A percentile compares a stretch with the other conserved stretches of the same genome.
Evolutionary conservation across 2,113 vertebrate genomes (phyloP).

Genomic region (Seriola dumerili): DNA sequence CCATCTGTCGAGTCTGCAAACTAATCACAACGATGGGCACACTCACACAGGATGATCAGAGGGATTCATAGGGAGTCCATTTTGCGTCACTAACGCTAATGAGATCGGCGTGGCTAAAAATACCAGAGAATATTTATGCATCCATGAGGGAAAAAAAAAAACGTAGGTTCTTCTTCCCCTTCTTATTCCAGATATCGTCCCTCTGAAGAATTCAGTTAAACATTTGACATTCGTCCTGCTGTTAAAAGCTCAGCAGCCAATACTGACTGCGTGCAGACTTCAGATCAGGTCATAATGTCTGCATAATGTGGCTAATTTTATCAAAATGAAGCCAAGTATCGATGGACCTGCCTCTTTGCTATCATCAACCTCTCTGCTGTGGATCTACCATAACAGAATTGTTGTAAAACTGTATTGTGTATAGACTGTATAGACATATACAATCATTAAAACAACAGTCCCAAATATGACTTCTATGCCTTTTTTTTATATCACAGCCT

Average conservation of each 20-base stretch:
- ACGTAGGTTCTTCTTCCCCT: background rate
- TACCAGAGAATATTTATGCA: slow-evolving; percentile 31
- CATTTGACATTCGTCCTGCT: slow-evolving; percentile 14
- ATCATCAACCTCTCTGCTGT: background rate
- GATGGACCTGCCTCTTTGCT: slow-evolving; percentile 16
- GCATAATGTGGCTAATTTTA: slow-evolving; percentile 39
- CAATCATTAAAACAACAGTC: background rate
- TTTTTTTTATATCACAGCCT: background rate
- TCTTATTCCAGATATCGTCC: slow-evolving; percentile 14
- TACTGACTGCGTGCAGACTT: slow-evolving; percentile 7
- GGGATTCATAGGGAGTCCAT: slow-evolving; percentile 37
- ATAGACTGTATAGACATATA: too few relatives aligned
- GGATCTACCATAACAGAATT: background rate
- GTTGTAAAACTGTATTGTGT: background rate
- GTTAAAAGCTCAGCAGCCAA: background rate
- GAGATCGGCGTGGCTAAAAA: slow-evolving; percentile 58
- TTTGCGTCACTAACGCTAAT: slow-evolving; percentile 46
- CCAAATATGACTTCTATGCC: background rate
- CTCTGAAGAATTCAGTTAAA: slow-evolving; percentile 1
- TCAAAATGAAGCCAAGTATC: slow-evolving; percentile 33
- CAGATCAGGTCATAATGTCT: slow-evolving; percentile 21
- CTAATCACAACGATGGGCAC: slow-evolving; percentile 44
- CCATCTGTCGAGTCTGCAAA: slow-evolving; percentile 49
- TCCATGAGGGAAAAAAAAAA: background rate
- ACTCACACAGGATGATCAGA: slow-evolving; percentile 35